Conservation (phyloP, 2,113 vertebrate species). For the Bolborhynchus lineola region DNA sequence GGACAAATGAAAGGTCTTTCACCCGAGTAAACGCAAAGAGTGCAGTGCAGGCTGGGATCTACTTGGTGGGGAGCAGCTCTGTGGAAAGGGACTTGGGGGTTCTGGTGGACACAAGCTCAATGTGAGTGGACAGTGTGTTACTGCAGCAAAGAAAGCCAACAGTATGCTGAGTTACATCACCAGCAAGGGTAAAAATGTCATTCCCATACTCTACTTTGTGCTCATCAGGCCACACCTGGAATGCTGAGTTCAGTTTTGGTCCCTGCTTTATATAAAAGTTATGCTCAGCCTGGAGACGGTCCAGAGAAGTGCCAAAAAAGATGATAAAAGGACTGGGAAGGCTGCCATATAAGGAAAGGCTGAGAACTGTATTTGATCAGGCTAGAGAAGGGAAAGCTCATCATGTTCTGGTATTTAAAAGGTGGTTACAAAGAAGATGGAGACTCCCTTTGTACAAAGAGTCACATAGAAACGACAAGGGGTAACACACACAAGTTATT, state of each 20-base stretch:
- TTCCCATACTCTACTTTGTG: neutral
- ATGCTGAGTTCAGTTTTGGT: neutral
- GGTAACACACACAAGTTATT: neutral
- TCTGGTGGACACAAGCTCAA: neutral
- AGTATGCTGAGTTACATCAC: neutral
- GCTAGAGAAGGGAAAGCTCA: neutral
- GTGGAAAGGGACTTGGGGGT: neutral
- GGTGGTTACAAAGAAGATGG: neutral
- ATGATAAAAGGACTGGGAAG: neutral
- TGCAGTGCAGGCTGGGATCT: neutral
- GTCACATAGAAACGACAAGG: neutral
- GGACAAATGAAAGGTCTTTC: neutral
- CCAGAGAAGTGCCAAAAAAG: neutral
- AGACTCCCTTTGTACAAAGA: neutral
- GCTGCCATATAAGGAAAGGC: neutral
- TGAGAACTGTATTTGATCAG: neutral
- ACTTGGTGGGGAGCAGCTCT: neutral
- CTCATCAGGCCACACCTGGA: neutral
- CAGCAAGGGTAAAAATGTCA: neutral
- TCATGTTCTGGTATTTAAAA: neutral
- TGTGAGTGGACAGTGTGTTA: neutral
- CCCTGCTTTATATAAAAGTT: neutral
- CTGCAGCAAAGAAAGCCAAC: neutral
- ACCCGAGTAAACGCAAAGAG: neutral
- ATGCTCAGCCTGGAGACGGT: neutral